Evolutionary conservation across 2,888 invertebrate genomes (phyloP).

Genomic region (Lepetodrilus schrolli): DNA sequence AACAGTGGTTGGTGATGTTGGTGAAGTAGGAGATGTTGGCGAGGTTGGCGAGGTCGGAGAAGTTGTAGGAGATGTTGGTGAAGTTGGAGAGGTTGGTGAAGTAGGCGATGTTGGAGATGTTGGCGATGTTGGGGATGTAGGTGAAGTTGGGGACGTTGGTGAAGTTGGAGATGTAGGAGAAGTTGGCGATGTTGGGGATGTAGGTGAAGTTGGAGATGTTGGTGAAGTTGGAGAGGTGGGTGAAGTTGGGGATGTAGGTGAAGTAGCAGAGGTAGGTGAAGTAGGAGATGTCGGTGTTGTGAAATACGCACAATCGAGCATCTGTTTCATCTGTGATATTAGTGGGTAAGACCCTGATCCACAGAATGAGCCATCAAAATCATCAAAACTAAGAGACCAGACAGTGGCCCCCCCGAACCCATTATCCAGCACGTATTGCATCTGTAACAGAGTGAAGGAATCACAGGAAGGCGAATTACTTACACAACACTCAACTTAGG

Average conservation of each 20-base stretch:
- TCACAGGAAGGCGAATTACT: no score
- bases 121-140: not conserved
- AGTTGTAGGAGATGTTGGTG: not conserved
- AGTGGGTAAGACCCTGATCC: not conserved
- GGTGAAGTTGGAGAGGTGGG: not conserved
- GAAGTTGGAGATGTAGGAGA: not conserved
- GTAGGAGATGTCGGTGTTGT: not conserved
- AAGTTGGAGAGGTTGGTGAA: not conserved
- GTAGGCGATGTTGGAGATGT: not conserved
- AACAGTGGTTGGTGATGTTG: not conserved
- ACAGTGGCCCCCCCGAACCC: slow-evolving; percentile 55
- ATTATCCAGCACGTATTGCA: slow-evolving; percentile 46
- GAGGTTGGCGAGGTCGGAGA: not conserved
- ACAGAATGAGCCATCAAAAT: slow-evolving; percentile 49
- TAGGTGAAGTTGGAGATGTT: not conserved
- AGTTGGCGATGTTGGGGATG: not conserved
- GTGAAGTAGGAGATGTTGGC: not conserved
- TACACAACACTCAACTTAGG: no score
- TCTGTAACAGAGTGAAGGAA: no score
- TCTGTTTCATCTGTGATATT: not conserved
- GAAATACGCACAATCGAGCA: not conserved
- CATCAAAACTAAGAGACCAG: slow-evolving; percentile 56
- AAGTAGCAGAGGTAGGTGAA: not conserved
- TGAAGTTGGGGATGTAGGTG: not conserved
- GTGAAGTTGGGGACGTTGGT: not conserved